phyloP scores from a whole-genome alignment of 1,140 invertebrate genomes.

The Pinna nobilis region DNA sequence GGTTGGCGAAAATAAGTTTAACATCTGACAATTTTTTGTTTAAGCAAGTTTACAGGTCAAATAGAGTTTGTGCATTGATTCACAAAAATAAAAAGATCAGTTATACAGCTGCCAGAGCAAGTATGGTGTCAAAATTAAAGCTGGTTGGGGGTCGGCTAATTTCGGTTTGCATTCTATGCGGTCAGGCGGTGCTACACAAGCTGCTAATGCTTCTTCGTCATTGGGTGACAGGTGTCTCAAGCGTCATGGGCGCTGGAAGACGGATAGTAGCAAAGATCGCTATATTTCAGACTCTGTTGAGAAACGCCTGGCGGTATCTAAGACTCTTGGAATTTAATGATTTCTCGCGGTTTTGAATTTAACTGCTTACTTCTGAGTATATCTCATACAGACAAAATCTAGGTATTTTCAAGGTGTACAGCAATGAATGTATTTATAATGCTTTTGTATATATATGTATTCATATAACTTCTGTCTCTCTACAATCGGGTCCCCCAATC shows the following conservation, averaged over 20 bases:
- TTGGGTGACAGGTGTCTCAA: conserved; percentile 15
- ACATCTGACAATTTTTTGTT: conserved; percentile 6
- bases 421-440: too few relatives aligned
- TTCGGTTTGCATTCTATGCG: conserved; percentile 21
- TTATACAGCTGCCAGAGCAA: conserved; percentile 21
- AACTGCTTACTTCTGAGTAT: neutral
- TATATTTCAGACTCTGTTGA: conserved; percentile 17
- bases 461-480: too few relatives aligned
- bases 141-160: neutral
- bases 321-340: conserved; percentile 2
- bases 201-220: conserved; percentile 19
- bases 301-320: conserved; percentile 9
- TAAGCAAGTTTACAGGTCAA: conserved; percentile 14
- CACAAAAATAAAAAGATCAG: conserved; percentile 10
- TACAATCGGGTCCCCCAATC: neutral
- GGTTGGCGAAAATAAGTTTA: neutral
- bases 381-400: too few relatives aligned
- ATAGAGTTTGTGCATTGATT: conserved; percentile 5
- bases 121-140: conserved; percentile 6
- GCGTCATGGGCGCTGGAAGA: conserved; percentile 12
- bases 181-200: conserved; percentile 19
- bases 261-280: conserved; percentile 22
- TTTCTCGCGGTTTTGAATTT: neutral
- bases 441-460: too few relatives aligned
- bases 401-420: too few relatives aligned